These are phyloP conservation scores for Andrena cerasifolii DNA, from an alignment of 1,140 invertebrate genomes.

Conservation along the genomic window DNA sequence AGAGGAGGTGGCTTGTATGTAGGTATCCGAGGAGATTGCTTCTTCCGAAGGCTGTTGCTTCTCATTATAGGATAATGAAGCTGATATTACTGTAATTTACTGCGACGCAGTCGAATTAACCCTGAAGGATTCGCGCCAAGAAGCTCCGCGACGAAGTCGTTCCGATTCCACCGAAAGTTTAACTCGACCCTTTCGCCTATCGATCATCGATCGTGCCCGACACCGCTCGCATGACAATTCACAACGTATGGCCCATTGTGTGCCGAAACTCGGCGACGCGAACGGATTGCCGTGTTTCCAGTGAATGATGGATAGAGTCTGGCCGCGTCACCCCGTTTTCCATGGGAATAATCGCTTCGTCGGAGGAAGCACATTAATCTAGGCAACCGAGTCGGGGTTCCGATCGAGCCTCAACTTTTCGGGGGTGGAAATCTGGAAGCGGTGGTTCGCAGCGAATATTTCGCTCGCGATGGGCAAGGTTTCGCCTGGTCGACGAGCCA, in stretches of 20 bases:
- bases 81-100: no score
- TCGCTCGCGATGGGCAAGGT: constrained; percentile 35
- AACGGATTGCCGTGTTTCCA: background rate
- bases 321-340: background rate
- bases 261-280: background rate
- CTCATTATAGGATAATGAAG: no score
- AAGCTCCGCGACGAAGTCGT: constrained; percentile 1
- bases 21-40: no score
- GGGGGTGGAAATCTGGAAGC: constrained; percentile 10
- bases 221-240: constrained; percentile 33
- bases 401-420: background rate
- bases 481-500: constrained; percentile 45
- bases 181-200: constrained; percentile 41
- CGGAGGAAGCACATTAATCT: background rate
- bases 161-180: constrained; percentile 18
- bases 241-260: constrained; percentile 34
- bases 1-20: no score
- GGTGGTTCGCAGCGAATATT: constrained; percentile 23
- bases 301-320: constrained; percentile 7
- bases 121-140: no score
- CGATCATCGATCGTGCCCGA: constrained; percentile 35
- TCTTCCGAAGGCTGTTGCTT: no score
- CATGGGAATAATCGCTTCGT: background rate
- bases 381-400: background rate
- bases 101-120: no score